Percentiles rank a stretch among this genome's conserved stretches.
These are phyloP conservation scores for Adelognathus sp. DNA, from an alignment of 2,888 invertebrate genomes.

Conservation along the genomic window DNA sequence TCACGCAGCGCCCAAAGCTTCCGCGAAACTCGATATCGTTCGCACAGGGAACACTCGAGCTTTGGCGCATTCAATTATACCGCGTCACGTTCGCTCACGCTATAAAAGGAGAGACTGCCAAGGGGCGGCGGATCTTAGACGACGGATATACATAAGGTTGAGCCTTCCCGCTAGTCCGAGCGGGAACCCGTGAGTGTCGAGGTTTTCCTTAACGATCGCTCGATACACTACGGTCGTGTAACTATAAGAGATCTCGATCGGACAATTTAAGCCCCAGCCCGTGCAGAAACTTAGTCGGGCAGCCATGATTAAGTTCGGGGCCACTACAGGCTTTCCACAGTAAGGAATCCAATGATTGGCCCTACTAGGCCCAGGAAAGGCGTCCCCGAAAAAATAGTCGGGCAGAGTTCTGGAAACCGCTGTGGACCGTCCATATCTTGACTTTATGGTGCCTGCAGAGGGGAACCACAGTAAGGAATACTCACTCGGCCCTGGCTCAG, in stretches of 20 bases:
- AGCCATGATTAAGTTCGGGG: too few relatives aligned
- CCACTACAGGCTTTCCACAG: too few relatives aligned
- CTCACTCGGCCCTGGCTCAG: too few relatives aligned
- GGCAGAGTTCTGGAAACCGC: too few relatives aligned
- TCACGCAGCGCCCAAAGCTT: slow-evolving; percentile 37
- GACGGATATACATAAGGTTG: background rate
- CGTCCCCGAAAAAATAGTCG: too few relatives aligned
- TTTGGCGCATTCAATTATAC: slow-evolving; percentile 56
- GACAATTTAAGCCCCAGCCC: too few relatives aligned
- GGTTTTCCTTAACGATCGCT: slow-evolving; percentile 4
- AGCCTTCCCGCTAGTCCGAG: background rate
- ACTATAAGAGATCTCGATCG: slow-evolving; percentile 6
- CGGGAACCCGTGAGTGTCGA: background rate
- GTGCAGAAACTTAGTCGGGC: too few relatives aligned
- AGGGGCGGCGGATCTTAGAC: background rate
- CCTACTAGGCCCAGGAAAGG: too few relatives aligned
- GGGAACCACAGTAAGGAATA: too few relatives aligned
- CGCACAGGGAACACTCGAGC: slow-evolving; percentile 3
- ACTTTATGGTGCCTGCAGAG: too few relatives aligned
- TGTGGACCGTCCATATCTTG: too few relatives aligned
- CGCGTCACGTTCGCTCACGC: slow-evolving; percentile 53
- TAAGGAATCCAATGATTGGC: too few relatives aligned
- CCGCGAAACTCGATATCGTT: slow-evolving; percentile 51
- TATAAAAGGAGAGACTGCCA: slow-evolving; percentile 31
- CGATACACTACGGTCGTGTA: background rate